Percentiles rank a stretch among this genome's conserved stretches.
phyloP scores from a whole-genome alignment of 2,797 vertebrate genomes.

The Cichlasoma orientale region DNA sequence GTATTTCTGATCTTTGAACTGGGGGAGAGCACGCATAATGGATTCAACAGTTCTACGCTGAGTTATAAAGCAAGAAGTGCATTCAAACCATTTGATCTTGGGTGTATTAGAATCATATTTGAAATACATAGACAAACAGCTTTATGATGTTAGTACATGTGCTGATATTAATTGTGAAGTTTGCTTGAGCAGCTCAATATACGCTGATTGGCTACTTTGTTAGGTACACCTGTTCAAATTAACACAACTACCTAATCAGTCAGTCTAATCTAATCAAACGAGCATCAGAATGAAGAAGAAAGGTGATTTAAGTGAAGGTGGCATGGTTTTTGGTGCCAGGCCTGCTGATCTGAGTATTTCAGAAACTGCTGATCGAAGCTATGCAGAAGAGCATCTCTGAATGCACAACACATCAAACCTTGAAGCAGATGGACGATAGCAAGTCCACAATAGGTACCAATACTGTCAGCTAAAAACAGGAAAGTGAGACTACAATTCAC shows the following conservation, averaged over 20 bases:
- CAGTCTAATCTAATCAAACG: too few species aligned
- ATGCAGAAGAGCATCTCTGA: too few species aligned
- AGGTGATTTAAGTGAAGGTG: not conserved
- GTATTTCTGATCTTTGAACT: not conserved
- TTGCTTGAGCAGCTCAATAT: not conserved
- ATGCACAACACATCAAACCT: too few species aligned
- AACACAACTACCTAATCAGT: not conserved
- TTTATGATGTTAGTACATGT: not conserved
- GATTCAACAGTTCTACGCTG: not conserved
- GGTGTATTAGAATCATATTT: not conserved
- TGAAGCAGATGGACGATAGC: too few species aligned
- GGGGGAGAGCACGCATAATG: constrained; percentile 6
- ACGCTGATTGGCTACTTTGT: not conserved
- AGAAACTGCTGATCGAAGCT: too few species aligned
- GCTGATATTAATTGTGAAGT: not conserved
- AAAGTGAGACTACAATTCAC: too few species aligned
- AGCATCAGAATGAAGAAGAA: not conserved
- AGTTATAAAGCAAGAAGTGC: not conserved
- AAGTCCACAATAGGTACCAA: too few species aligned
- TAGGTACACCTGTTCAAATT: not conserved
- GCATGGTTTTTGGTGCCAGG: too few species aligned
- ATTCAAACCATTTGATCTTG: not conserved
- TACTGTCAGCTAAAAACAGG: too few species aligned
- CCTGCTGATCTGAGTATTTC: too few species aligned
- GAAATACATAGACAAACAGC: not conserved